These are phyloP conservation scores for Drosophila willistoni DNA, from an alignment of 1,140 invertebrate genomes.

Conservation along the genomic window DNA sequence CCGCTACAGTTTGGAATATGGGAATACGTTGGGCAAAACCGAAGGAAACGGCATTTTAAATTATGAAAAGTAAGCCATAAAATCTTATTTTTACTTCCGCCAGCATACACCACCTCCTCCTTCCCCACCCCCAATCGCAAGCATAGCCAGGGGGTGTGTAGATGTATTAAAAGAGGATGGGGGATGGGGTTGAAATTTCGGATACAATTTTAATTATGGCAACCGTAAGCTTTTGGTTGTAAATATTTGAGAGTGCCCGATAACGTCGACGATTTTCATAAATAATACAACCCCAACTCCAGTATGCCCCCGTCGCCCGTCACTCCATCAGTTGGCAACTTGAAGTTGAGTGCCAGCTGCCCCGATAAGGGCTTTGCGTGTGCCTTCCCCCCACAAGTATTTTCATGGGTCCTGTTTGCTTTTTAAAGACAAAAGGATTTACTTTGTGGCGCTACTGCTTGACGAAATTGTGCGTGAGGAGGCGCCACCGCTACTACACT, in stretches of 20 bases:
- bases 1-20: constrained; percentile 17
- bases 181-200: constrained; percentile 51
- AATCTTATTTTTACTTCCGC: constrained; percentile 77
- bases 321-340: constrained; percentile 38
- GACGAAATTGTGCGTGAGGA: constrained; percentile 38
- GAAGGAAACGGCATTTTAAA: constrained; percentile 60
- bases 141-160: not conserved
- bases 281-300: constrained; percentile 69
- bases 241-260: constrained; percentile 83
- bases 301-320: not conserved
- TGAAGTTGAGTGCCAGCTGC: constrained; percentile 58
- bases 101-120: constrained; percentile 1
- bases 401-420: constrained; percentile 49
- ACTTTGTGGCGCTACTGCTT: constrained; percentile 46
- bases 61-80: constrained; percentile 82
- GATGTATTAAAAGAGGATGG: not conserved
- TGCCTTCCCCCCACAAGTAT: constrained; percentile 36
- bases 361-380: constrained; percentile 65
- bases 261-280: constrained; percentile 83
- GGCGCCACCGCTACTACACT: constrained; percentile 26
- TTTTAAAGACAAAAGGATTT: constrained; percentile 79
- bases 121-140: not conserved
- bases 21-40: constrained; percentile 58
- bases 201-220: constrained; percentile 83
- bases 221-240: constrained; percentile 83